Evolutionary conservation across 2,888 invertebrate species (phyloP).

Genomic region (Alloplasta piceator): DNA sequence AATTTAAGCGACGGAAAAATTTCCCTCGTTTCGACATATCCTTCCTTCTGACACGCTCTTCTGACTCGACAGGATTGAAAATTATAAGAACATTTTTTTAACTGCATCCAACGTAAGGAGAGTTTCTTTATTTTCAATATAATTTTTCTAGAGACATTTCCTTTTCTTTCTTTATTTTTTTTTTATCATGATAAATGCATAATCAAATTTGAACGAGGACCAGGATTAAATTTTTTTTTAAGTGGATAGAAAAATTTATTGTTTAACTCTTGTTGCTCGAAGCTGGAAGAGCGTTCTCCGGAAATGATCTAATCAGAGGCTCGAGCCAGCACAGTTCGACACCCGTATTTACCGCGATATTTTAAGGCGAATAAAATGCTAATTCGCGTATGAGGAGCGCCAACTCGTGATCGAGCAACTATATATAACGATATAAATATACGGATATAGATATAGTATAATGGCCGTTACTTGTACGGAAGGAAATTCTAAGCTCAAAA

Average conservation of each 20-base stretch:
- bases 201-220: background rate
- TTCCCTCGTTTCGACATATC: too few species aligned
- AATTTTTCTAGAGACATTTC: too few species aligned
- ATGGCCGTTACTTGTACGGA: conserved; percentile 50
- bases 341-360: conserved; percentile 43
- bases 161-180: too few species aligned
- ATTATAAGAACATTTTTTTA: too few species aligned
- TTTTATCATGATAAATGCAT: too few species aligned
- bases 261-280: too few species aligned
- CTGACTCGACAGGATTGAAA: too few species aligned
- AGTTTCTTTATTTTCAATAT: too few species aligned
- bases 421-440: too few species aligned
- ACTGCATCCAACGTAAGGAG: too few species aligned
- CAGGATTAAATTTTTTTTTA: background rate
- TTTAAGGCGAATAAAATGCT: conserved; percentile 60
- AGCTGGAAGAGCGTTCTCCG: conserved; percentile 27
- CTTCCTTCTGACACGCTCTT: too few species aligned
- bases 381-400: conserved; percentile 28
- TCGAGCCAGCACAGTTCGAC: conserved; percentile 10
- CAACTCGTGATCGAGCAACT: conserved; percentile 18
- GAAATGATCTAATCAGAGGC: conserved; percentile 58
- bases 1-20: too few species aligned
- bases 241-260: background rate
- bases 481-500: conserved; percentile 59
- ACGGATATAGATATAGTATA: background rate